phyloP scores from a whole-genome alignment of 1,140 invertebrate species.

The Plectrocnemia conspersa region DNA sequence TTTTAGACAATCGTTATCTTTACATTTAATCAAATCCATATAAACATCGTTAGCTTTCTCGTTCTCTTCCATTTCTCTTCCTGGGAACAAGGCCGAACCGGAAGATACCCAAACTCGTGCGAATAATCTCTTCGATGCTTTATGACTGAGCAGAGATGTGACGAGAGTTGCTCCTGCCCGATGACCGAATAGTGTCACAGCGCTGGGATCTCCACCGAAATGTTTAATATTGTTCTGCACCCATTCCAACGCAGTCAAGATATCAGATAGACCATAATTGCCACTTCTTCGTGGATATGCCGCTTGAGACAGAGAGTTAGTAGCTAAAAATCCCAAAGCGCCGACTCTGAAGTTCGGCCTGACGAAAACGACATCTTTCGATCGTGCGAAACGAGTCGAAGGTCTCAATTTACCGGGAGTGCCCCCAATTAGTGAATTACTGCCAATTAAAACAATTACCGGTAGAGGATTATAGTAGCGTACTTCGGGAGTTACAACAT shows the following conservation, averaged over 20 bases:
- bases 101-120: constrained; percentile 69
- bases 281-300: constrained; percentile 71
- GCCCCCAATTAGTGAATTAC: constrained; percentile 69
- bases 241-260: constrained; percentile 73
- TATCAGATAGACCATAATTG: constrained; percentile 82
- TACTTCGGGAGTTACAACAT: constrained; percentile 70
- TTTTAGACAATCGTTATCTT: constrained; percentile 56
- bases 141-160: constrained; percentile 55
- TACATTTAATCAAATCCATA: constrained; percentile 52
- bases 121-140: constrained; percentile 58
- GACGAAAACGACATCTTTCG: constrained; percentile 77
- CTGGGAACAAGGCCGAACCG: constrained; percentile 64
- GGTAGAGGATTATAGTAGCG: constrained; percentile 68
- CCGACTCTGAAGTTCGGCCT: constrained; percentile 75
- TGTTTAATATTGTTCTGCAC: constrained; percentile 73
- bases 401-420: constrained; percentile 62
- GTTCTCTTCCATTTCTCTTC: constrained; percentile 55
- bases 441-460: constrained; percentile 77
- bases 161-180: constrained; percentile 74
- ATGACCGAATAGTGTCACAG: constrained; percentile 77
- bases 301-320: constrained; percentile 62
- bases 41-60: constrained; percentile 59
- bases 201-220: constrained; percentile 73
- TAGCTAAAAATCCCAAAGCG: constrained; percentile 72
- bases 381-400: constrained; percentile 61